Evolutionary conservation across 2,113 vertebrate genomes (phyloP).

Genomic region (Sturnira hondurensis): DNA sequence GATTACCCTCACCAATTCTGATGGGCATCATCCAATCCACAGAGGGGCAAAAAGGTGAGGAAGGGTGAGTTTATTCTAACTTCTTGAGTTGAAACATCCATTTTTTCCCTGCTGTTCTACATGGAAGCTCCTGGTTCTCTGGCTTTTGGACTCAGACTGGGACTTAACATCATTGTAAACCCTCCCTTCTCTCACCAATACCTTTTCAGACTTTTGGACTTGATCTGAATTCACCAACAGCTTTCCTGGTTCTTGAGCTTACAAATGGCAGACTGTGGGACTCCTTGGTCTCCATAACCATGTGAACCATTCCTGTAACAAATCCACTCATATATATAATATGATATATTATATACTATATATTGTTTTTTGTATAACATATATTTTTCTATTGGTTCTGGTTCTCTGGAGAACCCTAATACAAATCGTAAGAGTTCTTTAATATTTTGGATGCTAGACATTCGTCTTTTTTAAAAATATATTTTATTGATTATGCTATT

Average conservation of each 20-base stretch:
- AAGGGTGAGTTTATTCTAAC: background rate
- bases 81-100: background rate
- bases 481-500: too few species aligned
- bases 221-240: background rate
- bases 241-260: background rate
- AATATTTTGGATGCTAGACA: background rate
- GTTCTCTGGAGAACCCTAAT: background rate
- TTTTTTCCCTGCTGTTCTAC: background rate
- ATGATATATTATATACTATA: background rate
- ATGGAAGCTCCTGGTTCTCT: background rate
- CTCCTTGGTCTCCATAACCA: background rate
- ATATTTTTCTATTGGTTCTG: background rate
- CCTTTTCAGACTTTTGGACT: background rate
- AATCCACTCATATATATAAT: background rate
- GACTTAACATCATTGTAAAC: background rate
- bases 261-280: background rate
- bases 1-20: background rate
- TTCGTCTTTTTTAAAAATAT: background rate
- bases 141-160: background rate
- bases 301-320: background rate
- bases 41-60: background rate
- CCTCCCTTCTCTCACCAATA: fast-evolving
- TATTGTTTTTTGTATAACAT: background rate
- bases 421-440: background rate
- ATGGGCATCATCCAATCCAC: background rate